Evolutionary conservation across 1,140 invertebrate genomes (phyloP).

Genomic region (Zophobas morio): DNA sequence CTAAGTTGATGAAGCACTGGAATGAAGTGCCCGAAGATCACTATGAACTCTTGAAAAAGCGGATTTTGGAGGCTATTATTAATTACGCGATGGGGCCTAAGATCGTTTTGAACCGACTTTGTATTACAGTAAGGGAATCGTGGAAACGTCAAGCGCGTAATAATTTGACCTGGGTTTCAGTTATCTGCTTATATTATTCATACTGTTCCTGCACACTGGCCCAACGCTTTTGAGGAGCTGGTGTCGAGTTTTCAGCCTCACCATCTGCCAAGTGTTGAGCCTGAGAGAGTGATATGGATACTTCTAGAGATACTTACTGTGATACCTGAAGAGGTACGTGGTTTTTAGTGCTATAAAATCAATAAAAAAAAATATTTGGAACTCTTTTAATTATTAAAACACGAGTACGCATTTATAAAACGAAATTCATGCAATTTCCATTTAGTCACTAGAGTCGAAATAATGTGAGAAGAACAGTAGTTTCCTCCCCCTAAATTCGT

Average conservation of each 20-base stretch:
- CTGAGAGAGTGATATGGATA: conserved; percentile 73
- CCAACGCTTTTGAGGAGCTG: conserved; percentile 76
- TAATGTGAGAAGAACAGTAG: too few species aligned
- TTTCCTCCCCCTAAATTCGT: not conserved
- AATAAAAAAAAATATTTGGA: conserved; percentile 15
- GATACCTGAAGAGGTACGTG: conserved; percentile 84
- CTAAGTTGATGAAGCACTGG: conserved; percentile 90
- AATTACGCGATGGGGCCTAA: conserved; percentile 84
- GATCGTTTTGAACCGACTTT: conserved; percentile 87
- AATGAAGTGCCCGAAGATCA: conserved; percentile 85
- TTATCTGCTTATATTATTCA: conserved; percentile 79
- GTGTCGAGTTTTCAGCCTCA: conserved; percentile 76
- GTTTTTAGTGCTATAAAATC: too few species aligned
- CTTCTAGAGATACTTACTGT: conserved; percentile 83
- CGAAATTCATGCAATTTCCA: too few species aligned
- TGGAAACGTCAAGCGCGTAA: conserved; percentile 1
- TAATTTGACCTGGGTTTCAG: conserved; percentile 67
- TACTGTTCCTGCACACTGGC: conserved; percentile 75
- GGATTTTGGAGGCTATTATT: conserved; percentile 83
- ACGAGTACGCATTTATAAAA: too few species aligned
- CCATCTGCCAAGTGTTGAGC: conserved; percentile 72
- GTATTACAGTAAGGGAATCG: conserved; percentile 82
- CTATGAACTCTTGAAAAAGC: conserved; percentile 81
- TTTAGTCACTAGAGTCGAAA: too few species aligned
- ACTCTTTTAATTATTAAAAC: too few species aligned